Evolutionary conservation across 1,140 invertebrate genomes (phyloP).

Genomic region (Melipona quadrifasciata): DNA sequence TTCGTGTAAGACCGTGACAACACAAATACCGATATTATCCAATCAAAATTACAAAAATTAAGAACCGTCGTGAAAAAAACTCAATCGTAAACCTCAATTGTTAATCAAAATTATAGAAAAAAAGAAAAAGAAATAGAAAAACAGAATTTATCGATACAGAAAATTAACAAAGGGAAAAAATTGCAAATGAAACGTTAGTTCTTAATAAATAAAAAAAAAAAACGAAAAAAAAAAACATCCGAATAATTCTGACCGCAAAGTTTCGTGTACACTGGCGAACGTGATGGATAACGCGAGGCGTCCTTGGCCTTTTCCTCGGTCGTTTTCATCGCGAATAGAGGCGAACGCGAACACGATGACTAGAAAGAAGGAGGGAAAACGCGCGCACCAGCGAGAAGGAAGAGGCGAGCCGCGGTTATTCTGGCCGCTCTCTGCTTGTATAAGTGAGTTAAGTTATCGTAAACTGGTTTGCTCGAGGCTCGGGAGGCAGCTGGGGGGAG

Average conservation of each 20-base stretch:
- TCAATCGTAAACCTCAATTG: too few relatives aligned
- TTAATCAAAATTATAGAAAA: too few relatives aligned
- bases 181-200: too few relatives aligned
- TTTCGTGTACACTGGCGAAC: conserved; percentile 27
- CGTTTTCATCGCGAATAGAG: conserved; percentile 62
- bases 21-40: too few relatives aligned
- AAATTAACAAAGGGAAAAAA: too few relatives aligned
- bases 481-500: too few relatives aligned
- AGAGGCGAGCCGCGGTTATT: conserved; percentile 4
- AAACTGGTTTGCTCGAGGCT: conserved; percentile 71
- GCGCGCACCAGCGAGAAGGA: not conserved
- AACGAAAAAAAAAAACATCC: not conserved
- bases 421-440: conserved; percentile 30
- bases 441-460: conserved; percentile 68
- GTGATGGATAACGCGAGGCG: conserved; percentile 59
- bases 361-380: not conserved
- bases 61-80: too few relatives aligned
- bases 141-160: too few relatives aligned
- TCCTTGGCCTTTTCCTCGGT: conserved; percentile 61
- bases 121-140: too few relatives aligned
- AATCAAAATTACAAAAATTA: too few relatives aligned
- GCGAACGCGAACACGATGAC: conserved; percentile 23
- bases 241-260: not conserved
- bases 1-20: too few relatives aligned
- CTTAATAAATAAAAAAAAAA: too few relatives aligned